Evolutionary conservation across 2,888 invertebrate species (phyloP).

Genomic region (Oxycera nigricornis): DNA sequence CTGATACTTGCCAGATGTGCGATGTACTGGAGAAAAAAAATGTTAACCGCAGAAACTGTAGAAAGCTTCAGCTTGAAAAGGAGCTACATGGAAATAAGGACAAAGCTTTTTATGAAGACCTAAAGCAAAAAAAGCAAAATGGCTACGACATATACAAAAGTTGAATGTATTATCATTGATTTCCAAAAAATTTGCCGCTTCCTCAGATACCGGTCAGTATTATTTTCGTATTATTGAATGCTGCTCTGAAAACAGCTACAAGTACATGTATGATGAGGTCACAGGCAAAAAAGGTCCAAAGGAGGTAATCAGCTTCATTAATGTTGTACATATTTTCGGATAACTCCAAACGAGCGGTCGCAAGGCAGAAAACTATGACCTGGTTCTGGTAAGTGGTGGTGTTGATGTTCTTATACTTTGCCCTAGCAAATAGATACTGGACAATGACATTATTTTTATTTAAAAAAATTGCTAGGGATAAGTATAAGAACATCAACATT

Average conservation of each 20-base stretch:
- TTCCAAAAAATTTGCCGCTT: not conserved
- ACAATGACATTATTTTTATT: not conserved
- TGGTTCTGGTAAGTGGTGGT: slow-evolving; percentile 4
- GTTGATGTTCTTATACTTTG: not conserved
- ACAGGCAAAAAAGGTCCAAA: slow-evolving; percentile 8
- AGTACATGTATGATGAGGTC: slow-evolving; percentile 1
- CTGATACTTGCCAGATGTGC: too few species aligned
- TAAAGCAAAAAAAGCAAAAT: not conserved
- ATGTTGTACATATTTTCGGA: not conserved
- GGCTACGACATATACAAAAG: not conserved
- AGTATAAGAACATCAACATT: not conserved
- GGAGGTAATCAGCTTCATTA: not conserved
- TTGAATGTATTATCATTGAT: not conserved
- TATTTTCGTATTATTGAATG: slow-evolving; percentile 1
- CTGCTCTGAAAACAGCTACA: not conserved
- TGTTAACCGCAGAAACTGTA: not conserved
- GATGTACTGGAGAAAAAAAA: not conserved
- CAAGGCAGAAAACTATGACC: not conserved
- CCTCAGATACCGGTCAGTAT: not conserved
- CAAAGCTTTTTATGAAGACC: not conserved
- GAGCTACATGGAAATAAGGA: not conserved
- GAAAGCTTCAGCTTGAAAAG: not conserved
- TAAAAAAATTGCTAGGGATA: not conserved
- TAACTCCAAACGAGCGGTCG: not conserved
- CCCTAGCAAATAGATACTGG: not conserved